Evolutionary conservation across 2,888 invertebrate species (phyloP), one percentile per base, ranked within the genome.

Genomic region (Oscheius sp.): DNA sequence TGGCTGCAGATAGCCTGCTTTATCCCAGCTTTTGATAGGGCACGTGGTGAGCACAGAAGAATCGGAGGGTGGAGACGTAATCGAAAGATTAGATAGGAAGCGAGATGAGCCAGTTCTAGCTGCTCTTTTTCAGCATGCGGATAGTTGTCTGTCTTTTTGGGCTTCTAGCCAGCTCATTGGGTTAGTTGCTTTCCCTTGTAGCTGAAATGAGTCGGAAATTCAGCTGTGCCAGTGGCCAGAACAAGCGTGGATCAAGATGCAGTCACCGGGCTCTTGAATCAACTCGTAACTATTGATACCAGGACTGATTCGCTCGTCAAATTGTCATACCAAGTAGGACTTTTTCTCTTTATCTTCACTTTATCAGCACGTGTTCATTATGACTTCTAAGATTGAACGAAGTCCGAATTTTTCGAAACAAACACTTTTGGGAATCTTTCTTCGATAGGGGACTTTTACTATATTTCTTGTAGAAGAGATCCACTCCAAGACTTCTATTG

Each of bases 291-390:
- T 2, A 12, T 46, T 10, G 70, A 70, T 45, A 15, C 20, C 6
- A 53, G 70, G 29, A 73, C 71, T 1, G 75, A 77, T 34, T 39
- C 69, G 23, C 50, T 69, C 23, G 75, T 75, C 25, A 71, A 69
- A 4, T 45, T 77, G n/a, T 33, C 69, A 46, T 77, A 75, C 46
- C 77, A 73, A 58, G 73, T 72, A 37, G 8, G n/a, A n/a, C n/a
- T 29, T 8, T 12, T 6, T 23, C 23, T 25, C 23, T 48, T 42
- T 27, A 63, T 65, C 27, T 29, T 4, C 4, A 37, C 10, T 4
- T 48, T 25, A 25, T 15, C 5, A 15, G 48, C 8, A 48, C 20
- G 3, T 25, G 4, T 48, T 25, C n/a, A n/a, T n/a, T n/a, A n/a
- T n/a, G n/a, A n/a, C n/a, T n/a, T n/a, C n/a, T n/a, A n/a, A n/a